These are phyloP conservation scores for Heliconius cydno DNA, from an alignment of 2,888 invertebrate genomes.

Conservation along the genomic window DNA sequence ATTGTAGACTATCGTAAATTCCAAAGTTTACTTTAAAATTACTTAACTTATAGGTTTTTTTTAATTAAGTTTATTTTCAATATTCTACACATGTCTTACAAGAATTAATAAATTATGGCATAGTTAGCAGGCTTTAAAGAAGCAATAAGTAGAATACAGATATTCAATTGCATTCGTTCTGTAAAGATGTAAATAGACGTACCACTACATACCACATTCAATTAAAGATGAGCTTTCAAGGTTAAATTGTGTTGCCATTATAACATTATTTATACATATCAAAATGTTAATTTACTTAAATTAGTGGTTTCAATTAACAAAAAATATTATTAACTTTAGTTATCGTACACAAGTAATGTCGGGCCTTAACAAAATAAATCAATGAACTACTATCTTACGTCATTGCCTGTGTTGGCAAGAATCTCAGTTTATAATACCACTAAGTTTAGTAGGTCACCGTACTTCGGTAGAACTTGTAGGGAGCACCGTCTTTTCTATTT, in stretches of 20 bases:
- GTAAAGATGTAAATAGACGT: not conserved
- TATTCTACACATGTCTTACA: not conserved
- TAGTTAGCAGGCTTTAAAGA: not conserved
- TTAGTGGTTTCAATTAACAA: not conserved
- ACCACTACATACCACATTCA: not conserved
- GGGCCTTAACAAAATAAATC: constrained; percentile 41
- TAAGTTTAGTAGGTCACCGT: constrained; percentile 52
- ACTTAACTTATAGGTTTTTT: not conserved
- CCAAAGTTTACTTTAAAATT: not conserved
- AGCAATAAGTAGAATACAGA: not conserved
- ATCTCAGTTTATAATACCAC: constrained; percentile 57
- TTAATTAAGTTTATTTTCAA: not conserved
- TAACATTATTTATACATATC: not conserved
- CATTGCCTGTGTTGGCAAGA: constrained; percentile 70
- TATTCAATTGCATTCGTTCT: not conserved
- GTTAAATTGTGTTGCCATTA: constrained; percentile 19
- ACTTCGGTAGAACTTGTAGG: constrained; percentile 22
- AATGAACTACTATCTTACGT: constrained; percentile 61
- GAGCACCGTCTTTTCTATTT: constrained; percentile 28
- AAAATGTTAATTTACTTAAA: not conserved
- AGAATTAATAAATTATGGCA: not conserved
- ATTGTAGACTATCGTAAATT: not conserved
- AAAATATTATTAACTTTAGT: not conserved
- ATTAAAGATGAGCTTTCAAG: not conserved
- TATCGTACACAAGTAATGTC: not conserved